These are phyloP conservation scores for Oreochromis tanganicae DNA, from an alignment of 2,113 vertebrate genomes.

Conservation along the genomic window DNA sequence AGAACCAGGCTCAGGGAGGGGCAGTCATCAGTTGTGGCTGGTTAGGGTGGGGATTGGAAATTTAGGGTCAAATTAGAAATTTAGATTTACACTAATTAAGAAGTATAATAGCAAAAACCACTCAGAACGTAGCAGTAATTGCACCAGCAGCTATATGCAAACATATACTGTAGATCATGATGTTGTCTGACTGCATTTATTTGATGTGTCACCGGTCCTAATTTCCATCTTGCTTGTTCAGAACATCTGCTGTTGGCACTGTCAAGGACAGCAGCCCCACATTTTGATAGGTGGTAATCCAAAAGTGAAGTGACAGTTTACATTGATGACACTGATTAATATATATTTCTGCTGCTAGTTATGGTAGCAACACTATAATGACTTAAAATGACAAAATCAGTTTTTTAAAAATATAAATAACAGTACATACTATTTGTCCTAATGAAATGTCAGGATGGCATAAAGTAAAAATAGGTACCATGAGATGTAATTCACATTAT, in stretches of 20 bases:
- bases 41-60: not conserved
- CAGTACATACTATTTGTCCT: not conserved
- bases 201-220: not conserved
- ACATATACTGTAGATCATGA: not conserved
- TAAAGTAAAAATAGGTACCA: not conserved
- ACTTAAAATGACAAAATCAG: not conserved
- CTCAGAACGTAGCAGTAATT: not conserved
- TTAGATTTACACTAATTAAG: not conserved
- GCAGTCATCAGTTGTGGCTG: rapidly evolving
- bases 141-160: not conserved
- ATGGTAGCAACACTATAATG: not conserved
- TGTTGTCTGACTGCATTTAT: not conserved
- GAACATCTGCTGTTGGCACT: not conserved
- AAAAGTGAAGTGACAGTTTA: rapidly evolving
- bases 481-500: not conserved
- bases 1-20: not conserved
- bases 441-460: not conserved
- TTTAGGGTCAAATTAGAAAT: not conserved
- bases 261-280: not conserved
- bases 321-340: not conserved
- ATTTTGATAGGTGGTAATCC: not conserved
- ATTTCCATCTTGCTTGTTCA: not conserved
- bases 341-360: not conserved
- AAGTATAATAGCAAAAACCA: not conserved
- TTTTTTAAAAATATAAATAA: not conserved